Evolutionary conservation across 2,797 vertebrate genomes (phyloP), one percentile per base, ranked within the genome.

Genomic region (Peromyscus attwateri): DNA sequence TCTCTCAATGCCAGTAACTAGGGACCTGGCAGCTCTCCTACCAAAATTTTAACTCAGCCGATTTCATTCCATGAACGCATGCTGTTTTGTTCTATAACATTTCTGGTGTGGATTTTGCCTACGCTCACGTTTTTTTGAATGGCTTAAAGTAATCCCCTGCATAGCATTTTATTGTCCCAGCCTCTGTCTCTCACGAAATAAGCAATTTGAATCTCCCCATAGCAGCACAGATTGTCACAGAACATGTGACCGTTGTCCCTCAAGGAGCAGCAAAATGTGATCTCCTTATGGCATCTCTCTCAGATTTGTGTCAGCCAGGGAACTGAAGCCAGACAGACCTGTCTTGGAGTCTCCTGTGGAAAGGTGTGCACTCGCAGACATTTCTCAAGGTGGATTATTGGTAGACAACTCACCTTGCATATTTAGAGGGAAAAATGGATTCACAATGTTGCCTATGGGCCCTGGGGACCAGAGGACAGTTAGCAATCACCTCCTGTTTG

Each of bases 111-210:
- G 29, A 40, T n/a, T 57, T 46, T 91, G 14, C 16, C 37, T 21
- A 11, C 70, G 46, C n/a, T 88, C 55, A 81, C 14, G 21, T 80
- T 83, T 79, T 79, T 62, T 62, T 62, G 43, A 96, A 46, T 91
- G 60, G 29, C 66, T 87, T 73, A n/a, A 82, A 87, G 46, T 83
- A 71, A 91, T 43, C 49, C 46, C 43, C 9, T 31, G 17, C 34
- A n/a, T 83, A 37, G 80, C 13, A 46, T 66, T 95, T 92, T 93
- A 13, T 92, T 88, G 17, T 88, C 71, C 84, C 34, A 52, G 73
- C 0, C 29, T 84, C 57, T 87, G 49, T 83, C 94, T 80, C 60
- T 71, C 79, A 77, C 27, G 37, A 93, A 89, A 76, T 57, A 87
- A 94, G 82, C 29, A 27, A 2, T 64, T 3, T 73, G 29, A 95